Base-by-base conservation (phyloP, 2,113 vertebrate genomes). In the Zonotrichia leucophrys region DNA sequence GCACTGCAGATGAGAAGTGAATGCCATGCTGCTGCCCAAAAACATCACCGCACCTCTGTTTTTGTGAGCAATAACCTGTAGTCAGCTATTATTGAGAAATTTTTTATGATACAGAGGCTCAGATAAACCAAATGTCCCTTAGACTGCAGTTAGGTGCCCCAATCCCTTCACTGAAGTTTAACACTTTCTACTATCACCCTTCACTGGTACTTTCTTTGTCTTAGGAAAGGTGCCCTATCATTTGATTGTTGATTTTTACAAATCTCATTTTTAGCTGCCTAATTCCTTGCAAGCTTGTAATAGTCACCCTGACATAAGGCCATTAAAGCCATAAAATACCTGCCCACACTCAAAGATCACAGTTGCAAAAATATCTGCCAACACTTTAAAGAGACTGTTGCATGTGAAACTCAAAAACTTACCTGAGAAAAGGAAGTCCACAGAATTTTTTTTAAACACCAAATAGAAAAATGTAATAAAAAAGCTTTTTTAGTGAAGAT, bases 371-470 rank as follows among this genome's bases (percentile, higher is more conserved):
- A 41, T 25, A 90, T 37, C 59, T 80, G 59, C 15, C 33, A 91
- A 83, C 22, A 72, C 37, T 79, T 94, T 49, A 74, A 87, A 49
- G 14, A 90, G 37, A 24, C 11, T 9, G 30, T 23, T 58, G 11
- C 31, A 49, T 6, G 5, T 52, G 63, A 85, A 88, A 74, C 39
- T 78, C 52, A 88, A 70, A 86, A 81, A 84, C 85, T 94, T 96
- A 96, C 88, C 93, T 96, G 95, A 94, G 92, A 96, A 92, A 72
- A 46, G 22, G 68, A 90, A 89, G 56, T 70, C 46, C 72, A 83
- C 0, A 4, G n/a, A 76, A 7, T 19, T 35, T 53, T 64, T 66
- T 80, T 79, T 77, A 41, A 58, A 91, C 25, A 84, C 13, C 56
- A 70, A 88, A 81, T 9, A 88, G 47, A 83, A 88, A 94, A 90